A percentile compares a stretch with the other conserved stretches of the same genome.
Conservation (phyloP, 2,797 vertebrate genomes). For the Gephyroberyx darwinii region DNA sequence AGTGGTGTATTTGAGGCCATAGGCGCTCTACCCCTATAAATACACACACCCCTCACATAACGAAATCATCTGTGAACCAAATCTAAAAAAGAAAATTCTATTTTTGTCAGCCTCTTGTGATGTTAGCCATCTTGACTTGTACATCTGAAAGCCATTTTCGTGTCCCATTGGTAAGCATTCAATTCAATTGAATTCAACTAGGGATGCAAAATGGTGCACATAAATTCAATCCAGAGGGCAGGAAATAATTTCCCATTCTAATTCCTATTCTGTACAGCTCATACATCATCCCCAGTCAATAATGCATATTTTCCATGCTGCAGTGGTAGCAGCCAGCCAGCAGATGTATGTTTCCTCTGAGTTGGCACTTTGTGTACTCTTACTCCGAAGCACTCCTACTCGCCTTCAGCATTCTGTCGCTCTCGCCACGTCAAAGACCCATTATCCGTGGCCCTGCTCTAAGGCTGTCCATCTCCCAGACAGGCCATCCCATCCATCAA, state of each 20-base stretch:
- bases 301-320: slow-evolving; percentile 27
- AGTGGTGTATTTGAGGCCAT: neutral
- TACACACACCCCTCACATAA: neutral
- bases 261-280: slow-evolving; percentile 14
- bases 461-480: slow-evolving; percentile 34
- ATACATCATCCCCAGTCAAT: slow-evolving; percentile 49
- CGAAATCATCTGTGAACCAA: neutral
- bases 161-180: neutral
- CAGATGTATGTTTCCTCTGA: slow-evolving; percentile 42
- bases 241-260: slow-evolving; percentile 47
- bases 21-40: neutral
- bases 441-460: slow-evolving; percentile 21
- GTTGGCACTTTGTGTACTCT: slow-evolving; percentile 50
- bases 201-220: slow-evolving; percentile 11
- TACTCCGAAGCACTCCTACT: slow-evolving; percentile 20
- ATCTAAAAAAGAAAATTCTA: neutral
- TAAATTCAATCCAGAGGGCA: slow-evolving; percentile 40
- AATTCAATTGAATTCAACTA: slow-evolving; percentile 20
- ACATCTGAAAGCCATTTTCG: neutral
- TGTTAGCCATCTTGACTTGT: neutral
- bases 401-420: slow-evolving; percentile 31
- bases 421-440: slow-evolving; percentile 37
- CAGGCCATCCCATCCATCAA: slow-evolving; percentile 45
- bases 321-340: slow-evolving; percentile 14
- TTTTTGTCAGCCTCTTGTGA: neutral